Conservation (phyloP, 2,797 vertebrate genomes). For the Rhyacichthys aspro region DNA sequence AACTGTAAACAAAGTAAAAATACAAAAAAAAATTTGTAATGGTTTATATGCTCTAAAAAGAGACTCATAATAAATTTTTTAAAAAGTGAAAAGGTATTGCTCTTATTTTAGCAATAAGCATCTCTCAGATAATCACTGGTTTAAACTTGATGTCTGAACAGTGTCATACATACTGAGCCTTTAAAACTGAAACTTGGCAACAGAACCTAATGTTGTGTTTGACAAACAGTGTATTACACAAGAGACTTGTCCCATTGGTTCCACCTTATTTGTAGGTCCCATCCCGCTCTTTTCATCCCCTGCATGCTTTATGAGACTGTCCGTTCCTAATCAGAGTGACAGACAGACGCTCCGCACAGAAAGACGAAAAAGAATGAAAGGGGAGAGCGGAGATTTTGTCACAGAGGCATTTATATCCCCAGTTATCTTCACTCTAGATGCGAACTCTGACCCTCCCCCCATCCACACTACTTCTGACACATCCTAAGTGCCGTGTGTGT, state of each 20-base stretch:
- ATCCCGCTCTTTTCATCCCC: slow-evolving; percentile 69
- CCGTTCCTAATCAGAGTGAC: slow-evolving; percentile 80
- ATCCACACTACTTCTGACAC: slow-evolving; percentile 15
- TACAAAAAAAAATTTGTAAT: too few relatives aligned
- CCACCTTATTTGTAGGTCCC: slow-evolving; percentile 65
- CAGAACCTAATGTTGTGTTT: slow-evolving; percentile 50
- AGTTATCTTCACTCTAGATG: slow-evolving; percentile 45
- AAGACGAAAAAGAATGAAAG: slow-evolving; percentile 73
- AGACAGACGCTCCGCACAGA: slow-evolving; percentile 79
- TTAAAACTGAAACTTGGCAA: slow-evolving; percentile 22
- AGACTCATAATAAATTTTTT: too few relatives aligned
- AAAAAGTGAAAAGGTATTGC: too few relatives aligned
- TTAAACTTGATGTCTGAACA: not conserved
- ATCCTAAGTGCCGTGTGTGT: slow-evolving; percentile 24
- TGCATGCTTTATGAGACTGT: slow-evolving; percentile 67
- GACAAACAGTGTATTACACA: slow-evolving; percentile 64
- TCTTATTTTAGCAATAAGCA: too few relatives aligned
- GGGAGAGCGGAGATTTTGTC: slow-evolving; percentile 67
- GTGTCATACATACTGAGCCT: slow-evolving; percentile 8
- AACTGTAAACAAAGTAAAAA: too few relatives aligned
- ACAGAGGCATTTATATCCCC: slow-evolving; percentile 50
- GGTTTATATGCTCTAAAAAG: not conserved
- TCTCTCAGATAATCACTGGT: too few relatives aligned
- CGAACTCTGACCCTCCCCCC: slow-evolving; percentile 38
- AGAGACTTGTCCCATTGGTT: slow-evolving; percentile 68